Evolutionary conservation across 2,888 invertebrate species (phyloP).

Genomic region (Platynereis dumerilii): DNA sequence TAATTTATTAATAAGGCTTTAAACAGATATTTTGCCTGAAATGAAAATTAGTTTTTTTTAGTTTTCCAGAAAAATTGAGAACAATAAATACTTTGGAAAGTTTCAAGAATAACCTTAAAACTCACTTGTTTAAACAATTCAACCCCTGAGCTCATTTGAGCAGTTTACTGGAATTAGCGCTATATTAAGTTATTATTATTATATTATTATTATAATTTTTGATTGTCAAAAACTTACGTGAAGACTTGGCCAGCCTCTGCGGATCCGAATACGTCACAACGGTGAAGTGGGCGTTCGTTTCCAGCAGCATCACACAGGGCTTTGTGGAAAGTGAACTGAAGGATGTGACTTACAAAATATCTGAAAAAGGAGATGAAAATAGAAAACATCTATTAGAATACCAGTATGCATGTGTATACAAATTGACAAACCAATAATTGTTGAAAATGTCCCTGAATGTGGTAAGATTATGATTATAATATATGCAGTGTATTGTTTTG

Average conservation of each 20-base stretch:
- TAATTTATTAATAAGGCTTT: too few relatives aligned
- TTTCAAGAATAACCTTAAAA: too few relatives aligned
- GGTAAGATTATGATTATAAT: neutral
- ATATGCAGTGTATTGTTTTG: neutral
- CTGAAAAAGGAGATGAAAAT: too few relatives aligned
- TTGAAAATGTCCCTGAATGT: neutral
- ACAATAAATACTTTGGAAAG: too few relatives aligned
- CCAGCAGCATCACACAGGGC: conserved; percentile 82
- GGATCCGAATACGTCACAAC: conserved; percentile 89
- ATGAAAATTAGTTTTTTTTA: too few relatives aligned
- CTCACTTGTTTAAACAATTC: too few relatives aligned
- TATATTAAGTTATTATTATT: too few relatives aligned
- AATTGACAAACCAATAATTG: neutral
- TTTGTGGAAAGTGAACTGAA: conserved; percentile 93
- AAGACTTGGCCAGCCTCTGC: conserved; percentile 83
- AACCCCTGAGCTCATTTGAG: too few relatives aligned
- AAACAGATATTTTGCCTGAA: too few relatives aligned
- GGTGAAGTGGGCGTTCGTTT: conserved; percentile 80
- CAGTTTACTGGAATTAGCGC: too few relatives aligned
- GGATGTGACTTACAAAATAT: conserved; percentile 89
- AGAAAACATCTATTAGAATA: neutral
- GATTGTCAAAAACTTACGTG: conserved; percentile 75
- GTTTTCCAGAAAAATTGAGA: too few relatives aligned
- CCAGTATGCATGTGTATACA: neutral
- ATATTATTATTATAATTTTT: too few relatives aligned